Percentiles rank a stretch among this genome's conserved stretches.
Evolutionary conservation across 1,140 invertebrate species (phyloP).

Genomic region (Pentalonia nigronervosa): DNA sequence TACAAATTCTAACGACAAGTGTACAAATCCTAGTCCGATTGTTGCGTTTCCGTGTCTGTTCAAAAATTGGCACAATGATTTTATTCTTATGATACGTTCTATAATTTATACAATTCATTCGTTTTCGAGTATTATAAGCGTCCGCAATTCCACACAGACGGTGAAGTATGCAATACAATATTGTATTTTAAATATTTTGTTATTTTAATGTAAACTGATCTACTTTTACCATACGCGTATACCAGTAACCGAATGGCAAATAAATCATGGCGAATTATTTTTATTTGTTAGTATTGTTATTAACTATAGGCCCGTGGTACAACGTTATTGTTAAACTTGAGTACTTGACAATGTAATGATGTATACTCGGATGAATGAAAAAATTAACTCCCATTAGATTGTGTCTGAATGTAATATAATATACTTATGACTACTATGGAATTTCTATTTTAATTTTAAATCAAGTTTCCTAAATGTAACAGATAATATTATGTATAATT

Average conservation of each 20-base stretch:
- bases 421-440: neutral
- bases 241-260: neutral
- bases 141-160: neutral
- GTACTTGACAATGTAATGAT: conserved; percentile 16
- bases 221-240: neutral
- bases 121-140: neutral
- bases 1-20: neutral
- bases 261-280: neutral
- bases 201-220: neutral
- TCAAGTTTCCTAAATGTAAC: neutral
- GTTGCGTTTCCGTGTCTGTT: neutral
- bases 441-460: conserved; percentile 3
- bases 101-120: neutral
- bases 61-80: neutral
- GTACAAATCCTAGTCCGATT: neutral
- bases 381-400: neutral
- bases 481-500: no score
- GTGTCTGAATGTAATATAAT: neutral
- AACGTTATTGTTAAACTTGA: neutral
- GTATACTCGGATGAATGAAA: neutral
- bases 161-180: neutral
- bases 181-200: neutral
- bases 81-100: neutral
- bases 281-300: neutral
- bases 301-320: neutral